Evolutionary conservation across 23 tunicate species (phyloP).

Genomic region (Ciona savignyi): DNA sequence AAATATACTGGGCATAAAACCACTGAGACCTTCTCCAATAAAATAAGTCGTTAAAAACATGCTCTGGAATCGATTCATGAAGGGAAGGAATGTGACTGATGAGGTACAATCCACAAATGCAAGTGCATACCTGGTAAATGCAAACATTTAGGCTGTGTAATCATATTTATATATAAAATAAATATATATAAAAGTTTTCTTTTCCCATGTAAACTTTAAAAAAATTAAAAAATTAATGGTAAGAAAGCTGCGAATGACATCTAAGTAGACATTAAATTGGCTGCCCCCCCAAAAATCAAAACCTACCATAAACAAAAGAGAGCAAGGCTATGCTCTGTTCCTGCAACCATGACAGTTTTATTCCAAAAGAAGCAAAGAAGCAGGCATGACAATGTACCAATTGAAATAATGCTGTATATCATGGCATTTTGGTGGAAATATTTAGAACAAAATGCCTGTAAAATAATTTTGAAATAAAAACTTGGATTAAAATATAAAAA

Average conservation of each 20-base stretch:
- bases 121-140: constrained; percentile 38
- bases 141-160: no score
- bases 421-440: constrained; percentile 39
- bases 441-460: constrained; percentile 36
- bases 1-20: constrained; percentile 62
- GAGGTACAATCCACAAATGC: constrained; percentile 84
- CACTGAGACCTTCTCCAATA: constrained; percentile 86
- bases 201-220: not conserved
- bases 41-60: constrained; percentile 72
- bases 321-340: constrained; percentile 26
- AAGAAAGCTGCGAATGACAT: no score
- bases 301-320: constrained; percentile 43
- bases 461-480: not conserved
- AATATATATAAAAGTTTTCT: not conserved
- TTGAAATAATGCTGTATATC: constrained; percentile 41
- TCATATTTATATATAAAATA: constrained; percentile 2
- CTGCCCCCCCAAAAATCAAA: not conserved
- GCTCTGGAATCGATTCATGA: constrained; percentile 52
- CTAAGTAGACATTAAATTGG: no score
- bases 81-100: constrained; percentile 85
- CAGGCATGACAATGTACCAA: constrained; percentile 44
- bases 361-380: constrained; percentile 71
- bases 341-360: constrained; percentile 19
- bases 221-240: not conserved
- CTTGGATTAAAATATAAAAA: constrained; percentile 19